A percentile compares a stretch with the other conserved stretches of the same genome.
These are phyloP conservation scores for Thamnophis sirtalis DNA, from an alignment of 2,113 vertebrate genomes.

Conservation along the genomic window DNA sequence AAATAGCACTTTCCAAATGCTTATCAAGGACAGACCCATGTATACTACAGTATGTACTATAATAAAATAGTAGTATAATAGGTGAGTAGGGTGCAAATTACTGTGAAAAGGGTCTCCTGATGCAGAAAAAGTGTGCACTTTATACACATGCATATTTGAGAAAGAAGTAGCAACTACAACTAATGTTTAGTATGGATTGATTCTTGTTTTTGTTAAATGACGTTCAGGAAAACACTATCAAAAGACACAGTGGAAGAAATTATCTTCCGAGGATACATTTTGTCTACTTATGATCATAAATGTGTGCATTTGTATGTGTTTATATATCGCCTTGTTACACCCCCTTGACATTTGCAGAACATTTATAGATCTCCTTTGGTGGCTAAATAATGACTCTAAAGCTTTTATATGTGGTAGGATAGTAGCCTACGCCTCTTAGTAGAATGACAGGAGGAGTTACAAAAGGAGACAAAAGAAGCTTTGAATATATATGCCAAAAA, in stretches of 20 bases:
- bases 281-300: neutral
- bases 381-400: neutral
- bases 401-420: neutral
- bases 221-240: neutral
- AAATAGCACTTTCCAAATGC: neutral
- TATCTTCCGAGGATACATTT: neutral
- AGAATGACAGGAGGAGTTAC: neutral
- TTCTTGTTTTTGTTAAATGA: neutral
- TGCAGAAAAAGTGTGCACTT: neutral
- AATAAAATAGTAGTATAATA: neutral
- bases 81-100: neutral
- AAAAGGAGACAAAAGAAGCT: neutral
- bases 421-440: neutral
- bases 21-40: neutral
- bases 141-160: neutral
- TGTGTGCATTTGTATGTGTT: neutral
- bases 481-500: neutral
- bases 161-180: neutral
- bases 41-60: neutral
- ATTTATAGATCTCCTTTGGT: neutral
- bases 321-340: neutral
- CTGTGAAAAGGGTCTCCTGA: neutral
- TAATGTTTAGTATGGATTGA: neutral
- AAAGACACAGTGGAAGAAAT: neutral
- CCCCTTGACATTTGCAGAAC: too few species aligned